Base-by-base conservation (phyloP, 2,888 invertebrate species). In the Morpho achilles region DNA sequence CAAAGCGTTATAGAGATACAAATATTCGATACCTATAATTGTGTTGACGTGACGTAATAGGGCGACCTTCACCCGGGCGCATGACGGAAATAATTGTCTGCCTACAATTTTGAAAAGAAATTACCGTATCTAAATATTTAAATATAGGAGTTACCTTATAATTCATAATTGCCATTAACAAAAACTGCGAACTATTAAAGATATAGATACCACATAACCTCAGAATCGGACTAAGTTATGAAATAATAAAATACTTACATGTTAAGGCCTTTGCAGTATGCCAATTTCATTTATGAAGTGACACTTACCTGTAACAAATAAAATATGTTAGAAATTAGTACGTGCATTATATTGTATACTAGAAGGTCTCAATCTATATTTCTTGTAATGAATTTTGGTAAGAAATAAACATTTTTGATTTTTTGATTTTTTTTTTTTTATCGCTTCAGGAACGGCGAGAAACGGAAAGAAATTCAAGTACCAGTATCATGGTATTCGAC, bases 1-100 rank as follows among this genome's bases (percentile, higher is more conserved):
- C n/a, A n/a, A n/a, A n/a, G n/a, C n/a, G n/a, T n/a, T n/a, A 16
- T 16, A 16, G 16, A 16, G 16, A 16, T 16, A 16, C 16, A n/a
- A n/a, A n/a, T 16, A 16, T 16, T 1, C 16, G 16, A 16, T 16
- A 16, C 16, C 64, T 64, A 70, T 64, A 67, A 66, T 63, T 55
- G 60, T 63, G 71, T 66, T 59, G 64, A 61, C 51, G 53, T 75
- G 71, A 79, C 75, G 77, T 76, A 72, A 79, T 62, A 46, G 8
- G 22, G 39, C 66, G 74, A 71, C 83, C 82, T 83, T 82, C 80
- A 77, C 74, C 77, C 64, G 71, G 66, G 67, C 63, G 63, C 67
- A 73, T 68, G 71, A 71, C 69, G 74, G 76, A 79, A 76, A 76
- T 80, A 75, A 80, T 79, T 74, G 74, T 72, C 68, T 70, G 70